Conservation (phyloP, 1,140 invertebrate species). For the Papilio glaucus region DNA sequence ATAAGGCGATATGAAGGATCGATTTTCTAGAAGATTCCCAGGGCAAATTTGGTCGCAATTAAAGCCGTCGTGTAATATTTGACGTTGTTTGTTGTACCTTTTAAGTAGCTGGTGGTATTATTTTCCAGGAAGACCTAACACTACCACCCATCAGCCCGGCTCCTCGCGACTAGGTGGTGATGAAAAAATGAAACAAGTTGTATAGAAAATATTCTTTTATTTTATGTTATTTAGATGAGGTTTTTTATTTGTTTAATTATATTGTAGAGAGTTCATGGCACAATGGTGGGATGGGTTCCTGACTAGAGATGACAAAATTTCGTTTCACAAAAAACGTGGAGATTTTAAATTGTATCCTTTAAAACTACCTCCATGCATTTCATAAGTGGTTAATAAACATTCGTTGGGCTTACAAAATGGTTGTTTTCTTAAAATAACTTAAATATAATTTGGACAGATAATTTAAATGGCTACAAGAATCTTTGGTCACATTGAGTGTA, state of each 20-base stretch:
- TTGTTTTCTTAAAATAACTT: slow-evolving; percentile 51
- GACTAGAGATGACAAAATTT: slow-evolving; percentile 29
- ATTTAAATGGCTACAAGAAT: slow-evolving; percentile 56
- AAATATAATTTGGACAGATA: slow-evolving; percentile 51
- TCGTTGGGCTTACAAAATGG: slow-evolving; percentile 44
- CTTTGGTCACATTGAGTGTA: slow-evolving; percentile 76
- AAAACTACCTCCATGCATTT: no score
- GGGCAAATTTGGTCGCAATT: no score
- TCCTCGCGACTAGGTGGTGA: neutral
- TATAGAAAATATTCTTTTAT: slow-evolving; percentile 26
- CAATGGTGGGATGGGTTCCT: neutral
- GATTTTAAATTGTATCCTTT: neutral
- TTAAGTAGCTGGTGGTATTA: neutral
- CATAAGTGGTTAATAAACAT: slow-evolving; percentile 23
- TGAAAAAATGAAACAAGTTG: slow-evolving; percentile 3
- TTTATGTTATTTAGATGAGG: neutral
- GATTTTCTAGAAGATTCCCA: no score
- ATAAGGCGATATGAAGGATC: no score
- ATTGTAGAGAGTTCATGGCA: slow-evolving; percentile 27
- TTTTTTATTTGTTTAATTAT: slow-evolving; percentile 3
- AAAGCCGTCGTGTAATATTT: no score
- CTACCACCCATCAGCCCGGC: neutral
- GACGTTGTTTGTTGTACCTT: neutral
- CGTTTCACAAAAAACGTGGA: neutral
- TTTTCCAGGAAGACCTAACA: neutral